A percentile compares a stretch with the other conserved stretches of the same genome.
phyloP scores from a whole-genome alignment of 2,797 vertebrate genomes.

The Glossophaga mutica region DNA sequence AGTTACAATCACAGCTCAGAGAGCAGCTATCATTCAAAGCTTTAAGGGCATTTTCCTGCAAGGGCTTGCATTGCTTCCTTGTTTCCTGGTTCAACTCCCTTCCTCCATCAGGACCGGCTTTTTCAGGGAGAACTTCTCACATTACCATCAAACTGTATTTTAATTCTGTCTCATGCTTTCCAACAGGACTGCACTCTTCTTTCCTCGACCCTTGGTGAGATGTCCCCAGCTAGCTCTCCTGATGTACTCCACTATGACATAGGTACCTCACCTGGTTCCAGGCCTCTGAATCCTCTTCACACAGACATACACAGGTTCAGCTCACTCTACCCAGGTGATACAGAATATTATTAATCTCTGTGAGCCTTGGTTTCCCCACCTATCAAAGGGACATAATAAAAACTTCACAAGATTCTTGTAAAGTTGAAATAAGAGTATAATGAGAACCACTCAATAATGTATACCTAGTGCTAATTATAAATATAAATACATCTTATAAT shows the following conservation, averaged over 20 bases:
- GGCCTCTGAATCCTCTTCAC: neutral
- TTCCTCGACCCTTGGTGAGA: fast-evolving
- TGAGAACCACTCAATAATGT: neutral
- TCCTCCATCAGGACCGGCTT: neutral
- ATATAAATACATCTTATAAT: neutral
- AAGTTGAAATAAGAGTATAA: neutral
- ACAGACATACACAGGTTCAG: neutral
- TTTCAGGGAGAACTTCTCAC: neutral
- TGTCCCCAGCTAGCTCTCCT: neutral
- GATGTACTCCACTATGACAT: fast-evolving
- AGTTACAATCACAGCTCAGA: neutral
- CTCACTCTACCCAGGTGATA: neutral
- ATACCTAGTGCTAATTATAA: neutral
- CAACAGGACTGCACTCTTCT: neutral
- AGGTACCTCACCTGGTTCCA: neutral
- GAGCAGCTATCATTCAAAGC: neutral
- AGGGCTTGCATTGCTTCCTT: neutral
- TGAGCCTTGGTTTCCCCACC: neutral
- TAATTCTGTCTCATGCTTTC: neutral
- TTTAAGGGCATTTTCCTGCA: neutral
- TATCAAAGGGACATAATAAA: neutral
- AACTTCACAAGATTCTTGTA: neutral
- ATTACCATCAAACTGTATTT: neutral
- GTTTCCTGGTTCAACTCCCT: neutral
- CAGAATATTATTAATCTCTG: neutral